These are phyloP conservation scores for Pangasius sanitwongsei DNA, from an alignment of 2,797 vertebrate genomes.

Conservation along the genomic window DNA sequence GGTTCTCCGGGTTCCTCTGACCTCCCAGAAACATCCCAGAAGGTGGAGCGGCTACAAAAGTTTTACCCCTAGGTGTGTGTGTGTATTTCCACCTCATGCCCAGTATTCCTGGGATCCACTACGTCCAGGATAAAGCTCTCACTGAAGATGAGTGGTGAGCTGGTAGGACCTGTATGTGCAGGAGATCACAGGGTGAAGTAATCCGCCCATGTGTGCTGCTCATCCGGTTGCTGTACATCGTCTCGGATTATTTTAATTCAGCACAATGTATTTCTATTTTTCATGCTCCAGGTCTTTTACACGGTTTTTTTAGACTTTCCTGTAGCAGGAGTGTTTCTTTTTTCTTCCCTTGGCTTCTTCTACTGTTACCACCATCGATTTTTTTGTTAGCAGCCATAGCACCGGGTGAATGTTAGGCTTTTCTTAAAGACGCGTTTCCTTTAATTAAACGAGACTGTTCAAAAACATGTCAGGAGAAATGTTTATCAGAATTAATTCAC, in stretches of 20 bases:
- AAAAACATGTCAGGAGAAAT: not conserved
- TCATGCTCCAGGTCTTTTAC: not conserved
- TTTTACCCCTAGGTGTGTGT: not conserved
- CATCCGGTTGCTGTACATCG: not conserved
- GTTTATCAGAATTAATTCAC: not conserved
- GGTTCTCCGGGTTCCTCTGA: not conserved
- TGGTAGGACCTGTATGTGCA: not conserved
- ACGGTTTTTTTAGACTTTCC: not conserved
- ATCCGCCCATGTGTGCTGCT: not conserved
- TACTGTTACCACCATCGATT: constrained; percentile 67
- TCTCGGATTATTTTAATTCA: not conserved
- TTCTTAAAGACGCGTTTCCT: constrained; percentile 59
- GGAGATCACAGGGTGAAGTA: not conserved
- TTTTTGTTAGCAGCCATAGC: constrained; percentile 61
- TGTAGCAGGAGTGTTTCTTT: too few species aligned
- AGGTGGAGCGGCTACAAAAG: not conserved
- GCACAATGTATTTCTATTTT: not conserved
- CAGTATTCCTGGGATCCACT: not conserved
- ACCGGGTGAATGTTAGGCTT: constrained; percentile 55
- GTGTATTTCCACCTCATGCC: not conserved
- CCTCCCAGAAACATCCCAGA: not conserved
- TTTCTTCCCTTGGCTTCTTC: not conserved
- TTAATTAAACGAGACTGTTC: constrained; percentile 57
- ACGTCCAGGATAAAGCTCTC: not conserved
- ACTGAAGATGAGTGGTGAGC: not conserved